Base-by-base conservation (phyloP, 1,140 invertebrate genomes). In the Idris sp. region DNA sequence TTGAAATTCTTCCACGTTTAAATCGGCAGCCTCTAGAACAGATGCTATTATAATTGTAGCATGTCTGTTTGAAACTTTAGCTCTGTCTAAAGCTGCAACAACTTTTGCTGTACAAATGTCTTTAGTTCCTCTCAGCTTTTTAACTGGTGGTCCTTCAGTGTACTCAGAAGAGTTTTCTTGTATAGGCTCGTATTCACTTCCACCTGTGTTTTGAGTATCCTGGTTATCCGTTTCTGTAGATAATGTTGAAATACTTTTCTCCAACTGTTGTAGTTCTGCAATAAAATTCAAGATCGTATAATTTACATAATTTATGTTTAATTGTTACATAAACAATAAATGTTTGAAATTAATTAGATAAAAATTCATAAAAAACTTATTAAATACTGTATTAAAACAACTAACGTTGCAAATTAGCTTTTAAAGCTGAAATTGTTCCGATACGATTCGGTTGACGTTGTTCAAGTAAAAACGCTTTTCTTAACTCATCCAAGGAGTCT, bases 1-100 rank as follows among this genome's bases (percentile, higher is more conserved):
- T 28, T 26, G 5, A 65, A 54, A 65, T 18, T 65, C 46, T 46
- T 65, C 48, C 3, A 46, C 28, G 43, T 28, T 30, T 22, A 44
- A 51, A 25, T 44, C 30, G 22, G 30, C 30, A n/a, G 56, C 56
- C 48, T 59, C 31, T n/a, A 38, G 35, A 18, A 38, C 9, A 8
- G 41, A 13, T 2, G 14, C 11, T 25, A 46, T 28, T 46, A 28
- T 2, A 30, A 2, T 7, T 30, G 30, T 25, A 30, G 41, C 41
- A n/a, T 46, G 1, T 30, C 41, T 46, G 9, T 9, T 22, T 2
- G 41, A 46, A 30, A 30, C 13, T 46, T 30, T 46, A 10, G 10
- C 9, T 28, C 14, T 46, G 11, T 46, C 25, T 15, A 46, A 30
- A 9, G 41, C 41, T n/a, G 41, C 41, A 30, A 46, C 26, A 28